phyloP scores from a whole-genome alignment of 1,140 invertebrate genomes.

The Drosophila albomicans region DNA sequence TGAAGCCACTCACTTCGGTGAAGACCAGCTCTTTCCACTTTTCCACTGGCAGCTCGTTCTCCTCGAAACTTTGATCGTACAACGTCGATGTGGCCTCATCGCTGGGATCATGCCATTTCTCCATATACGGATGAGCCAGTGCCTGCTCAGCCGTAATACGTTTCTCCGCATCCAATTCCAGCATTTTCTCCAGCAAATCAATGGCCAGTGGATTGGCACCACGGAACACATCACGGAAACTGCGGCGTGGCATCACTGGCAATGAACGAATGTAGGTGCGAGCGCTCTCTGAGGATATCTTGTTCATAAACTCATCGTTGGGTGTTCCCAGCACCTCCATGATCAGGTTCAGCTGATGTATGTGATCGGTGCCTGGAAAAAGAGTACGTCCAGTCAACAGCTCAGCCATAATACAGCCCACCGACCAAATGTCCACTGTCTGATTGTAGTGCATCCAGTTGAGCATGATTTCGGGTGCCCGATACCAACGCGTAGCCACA shows the following conservation, averaged over 20 bases:
- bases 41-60: constrained; percentile 96
- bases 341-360: constrained; percentile 98
- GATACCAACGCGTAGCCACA: constrained; percentile 98
- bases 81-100: constrained; percentile 95
- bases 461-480: constrained; percentile 99
- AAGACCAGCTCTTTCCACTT: constrained; percentile 96
- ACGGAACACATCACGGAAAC: constrained; percentile 95
- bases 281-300: constrained; percentile 97
- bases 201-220: constrained; percentile 97
- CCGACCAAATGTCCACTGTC: constrained; percentile 99
- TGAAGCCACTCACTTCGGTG: constrained; percentile 91
- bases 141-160: constrained; percentile 97
- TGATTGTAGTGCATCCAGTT: constrained; percentile 99
- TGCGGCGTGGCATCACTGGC: constrained; percentile 94
- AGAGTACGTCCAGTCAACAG: constrained; percentile 95
- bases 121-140: constrained; percentile 94
- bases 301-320: constrained; percentile 94
- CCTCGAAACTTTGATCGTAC: constrained; percentile 98
- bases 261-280: constrained; percentile 97
- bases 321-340: constrained; percentile 98
- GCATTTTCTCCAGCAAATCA: constrained; percentile 97
- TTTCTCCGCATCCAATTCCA: constrained; percentile 97
- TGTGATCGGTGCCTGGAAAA: constrained; percentile 99
- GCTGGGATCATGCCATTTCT: constrained; percentile 96
- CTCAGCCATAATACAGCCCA: constrained; percentile 99